phyloP scores from a whole-genome alignment of 2,113 vertebrate species.

The Nettapus auritus region DNA sequence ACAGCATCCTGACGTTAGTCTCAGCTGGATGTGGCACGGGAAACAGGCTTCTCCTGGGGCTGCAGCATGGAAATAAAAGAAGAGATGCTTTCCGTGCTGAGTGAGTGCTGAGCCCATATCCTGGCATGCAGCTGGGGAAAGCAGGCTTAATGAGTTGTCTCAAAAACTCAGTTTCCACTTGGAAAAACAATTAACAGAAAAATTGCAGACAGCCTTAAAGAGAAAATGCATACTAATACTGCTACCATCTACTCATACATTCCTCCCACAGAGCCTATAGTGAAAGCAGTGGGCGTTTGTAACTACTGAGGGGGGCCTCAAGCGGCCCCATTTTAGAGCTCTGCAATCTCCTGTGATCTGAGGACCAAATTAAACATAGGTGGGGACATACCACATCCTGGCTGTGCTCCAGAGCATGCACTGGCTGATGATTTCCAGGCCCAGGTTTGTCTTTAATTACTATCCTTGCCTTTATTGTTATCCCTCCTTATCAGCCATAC shows the following conservation, averaged over 20 bases:
- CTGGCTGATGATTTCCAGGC: neutral
- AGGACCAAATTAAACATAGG: neutral
- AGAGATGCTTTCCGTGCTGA: neutral
- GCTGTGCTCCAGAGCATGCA: neutral
- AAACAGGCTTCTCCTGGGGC: neutral
- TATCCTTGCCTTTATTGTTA: neutral
- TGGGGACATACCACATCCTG: neutral
- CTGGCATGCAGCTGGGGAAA: neutral
- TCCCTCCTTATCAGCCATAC: neutral
- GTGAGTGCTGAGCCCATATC: neutral
- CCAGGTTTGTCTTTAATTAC: neutral
- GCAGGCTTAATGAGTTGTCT: neutral
- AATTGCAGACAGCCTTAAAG: neutral
- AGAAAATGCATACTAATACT: neutral
- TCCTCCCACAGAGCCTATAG: neutral
- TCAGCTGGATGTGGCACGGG: neutral
- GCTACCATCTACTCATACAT: neutral
- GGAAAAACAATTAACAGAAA: neutral
- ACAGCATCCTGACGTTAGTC: neutral
- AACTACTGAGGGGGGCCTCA: rapidly evolving
- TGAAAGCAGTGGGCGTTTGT: neutral
- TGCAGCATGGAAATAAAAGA: neutral
- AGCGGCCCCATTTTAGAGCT: neutral
- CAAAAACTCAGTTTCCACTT: neutral
- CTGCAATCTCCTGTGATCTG: neutral